Percentiles rank a stretch among this genome's conserved stretches.
Evolutionary conservation across 2,113 vertebrate species (phyloP).

Genomic region (Tenebrosternarchus preto): DNA sequence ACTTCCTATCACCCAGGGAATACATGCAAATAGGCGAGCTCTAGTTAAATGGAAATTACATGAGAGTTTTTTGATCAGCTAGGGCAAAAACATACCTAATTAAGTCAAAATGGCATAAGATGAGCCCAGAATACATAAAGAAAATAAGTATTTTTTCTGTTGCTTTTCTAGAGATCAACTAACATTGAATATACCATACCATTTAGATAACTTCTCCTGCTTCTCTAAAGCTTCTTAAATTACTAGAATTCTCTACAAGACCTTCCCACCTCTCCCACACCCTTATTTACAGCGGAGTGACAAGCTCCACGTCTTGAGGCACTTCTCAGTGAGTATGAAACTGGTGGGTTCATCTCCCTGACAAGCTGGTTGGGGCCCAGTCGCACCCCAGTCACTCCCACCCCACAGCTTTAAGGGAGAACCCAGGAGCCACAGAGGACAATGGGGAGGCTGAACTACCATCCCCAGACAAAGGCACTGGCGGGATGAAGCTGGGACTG

Average conservation of each 20-base stretch:
- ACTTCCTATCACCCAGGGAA: constrained; percentile 62
- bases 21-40: constrained; percentile 57
- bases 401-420: constrained; percentile 70
- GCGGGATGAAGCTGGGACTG: constrained; percentile 68
- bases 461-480: constrained; percentile 73
- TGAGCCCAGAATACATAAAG: constrained; percentile 45
- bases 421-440: constrained; percentile 68
- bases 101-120: constrained; percentile 49
- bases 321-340: background rate
- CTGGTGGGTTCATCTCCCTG: constrained; percentile 11
- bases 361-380: constrained; percentile 8
- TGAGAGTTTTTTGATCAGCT: constrained; percentile 60
- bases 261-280: background rate
- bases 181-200: background rate
- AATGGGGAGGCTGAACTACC: constrained; percentile 75
- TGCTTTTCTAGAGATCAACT: no score
- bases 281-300: constrained; percentile 29
- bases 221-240: background rate
- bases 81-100: constrained; percentile 65
- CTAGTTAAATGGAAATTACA: constrained; percentile 54
- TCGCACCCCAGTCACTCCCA: constrained; percentile 29
- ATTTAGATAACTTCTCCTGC: background rate
- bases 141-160: constrained; percentile 6
- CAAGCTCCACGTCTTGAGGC: constrained; percentile 18
- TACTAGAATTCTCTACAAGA: constrained; percentile 2